Evolutionary conservation across 1,140 invertebrate species (phyloP).

Genomic region (Drosophila equinoxialis): DNA sequence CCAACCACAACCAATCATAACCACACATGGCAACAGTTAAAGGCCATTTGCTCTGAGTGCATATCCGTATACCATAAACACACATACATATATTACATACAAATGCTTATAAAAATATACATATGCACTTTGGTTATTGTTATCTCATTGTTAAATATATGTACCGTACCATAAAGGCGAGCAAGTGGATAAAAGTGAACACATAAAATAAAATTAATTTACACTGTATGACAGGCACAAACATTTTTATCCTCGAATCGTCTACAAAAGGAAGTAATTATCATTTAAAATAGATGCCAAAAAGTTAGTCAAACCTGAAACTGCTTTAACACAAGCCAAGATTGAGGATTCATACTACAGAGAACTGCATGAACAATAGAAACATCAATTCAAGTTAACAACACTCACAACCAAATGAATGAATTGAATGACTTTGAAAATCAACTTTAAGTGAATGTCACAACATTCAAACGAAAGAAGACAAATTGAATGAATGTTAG

Average conservation of each 20-base stretch:
- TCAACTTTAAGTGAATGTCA: no score
- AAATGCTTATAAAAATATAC: not conserved
- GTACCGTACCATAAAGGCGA: constrained; percentile 1
- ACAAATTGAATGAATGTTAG: no score
- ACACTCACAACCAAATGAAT: no score
- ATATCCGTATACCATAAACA: constrained; percentile 10
- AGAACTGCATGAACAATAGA: no score
- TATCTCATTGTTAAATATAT: constrained; percentile 12
- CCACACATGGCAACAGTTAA: constrained; percentile 23
- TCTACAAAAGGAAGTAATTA: no score
- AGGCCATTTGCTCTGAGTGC: constrained; percentile 13
- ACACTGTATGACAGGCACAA: not conserved
- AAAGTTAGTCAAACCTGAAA: no score
- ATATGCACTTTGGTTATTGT: constrained; percentile 15
- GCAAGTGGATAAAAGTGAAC: constrained; percentile 8
- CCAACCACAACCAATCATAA: not conserved
- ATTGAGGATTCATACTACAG: no score
- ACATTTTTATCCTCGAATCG: not conserved
- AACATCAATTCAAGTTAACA: no score
- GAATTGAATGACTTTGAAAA: no score
- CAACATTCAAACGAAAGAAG: no score
- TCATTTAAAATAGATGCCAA: no score
- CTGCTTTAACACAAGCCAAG: no score
- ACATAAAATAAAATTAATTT: not conserved
- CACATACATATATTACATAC: not conserved